Base-by-base conservation (phyloP, 2,113 vertebrate genomes). In the Numida meleagris region DNA sequence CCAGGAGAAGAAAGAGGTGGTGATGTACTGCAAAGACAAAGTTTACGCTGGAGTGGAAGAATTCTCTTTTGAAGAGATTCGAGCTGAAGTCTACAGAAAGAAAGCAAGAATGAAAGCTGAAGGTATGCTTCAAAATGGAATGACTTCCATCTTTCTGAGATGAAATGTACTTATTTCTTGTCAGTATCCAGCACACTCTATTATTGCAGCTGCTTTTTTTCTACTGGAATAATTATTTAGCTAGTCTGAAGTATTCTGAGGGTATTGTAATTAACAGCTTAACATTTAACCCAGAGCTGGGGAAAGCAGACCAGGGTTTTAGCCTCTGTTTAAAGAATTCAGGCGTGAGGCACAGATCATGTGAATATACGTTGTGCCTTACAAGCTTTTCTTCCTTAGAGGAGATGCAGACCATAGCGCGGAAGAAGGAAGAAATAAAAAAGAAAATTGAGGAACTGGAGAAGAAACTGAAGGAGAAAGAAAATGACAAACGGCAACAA, bases 11-110 rank as follows among this genome's bases (percentile, higher is more conserved):
- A 98, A 98, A 77, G 98, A 99, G 86, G 90, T 97, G 89, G 97
- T 98, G 86, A 99, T 99, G 99, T 99, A 99, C 96, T 99, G 99
- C 95, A 99, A 99, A 96, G 98, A 99, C 43, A 98, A 99, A 90
- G 98, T 99, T 70, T 98, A 99, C 94, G 98, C 98, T 53, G 99
- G 99, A 45, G 98, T 98, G 2, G 97, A 98, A 0, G 99, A 99
- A 66, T 99, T 99, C 95, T 99, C 98, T 81, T 99, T 99, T 45
- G 99, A 99, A 94, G 99, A 99, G 93, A 98, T 99, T 85, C 96
- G 99, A 24, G 98, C 99, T 46, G 99, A 99, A 90, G 98, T 98
- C 86, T 99, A 98, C 96, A 98, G 98, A 24, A 98, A 99, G 94
- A 99, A 98, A 96, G 94, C 94, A 1, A 97, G 93, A 42, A 97